These are phyloP conservation scores for Eilema sororculum DNA, from an alignment of 2,888 invertebrate species.

Conservation along the genomic window DNA sequence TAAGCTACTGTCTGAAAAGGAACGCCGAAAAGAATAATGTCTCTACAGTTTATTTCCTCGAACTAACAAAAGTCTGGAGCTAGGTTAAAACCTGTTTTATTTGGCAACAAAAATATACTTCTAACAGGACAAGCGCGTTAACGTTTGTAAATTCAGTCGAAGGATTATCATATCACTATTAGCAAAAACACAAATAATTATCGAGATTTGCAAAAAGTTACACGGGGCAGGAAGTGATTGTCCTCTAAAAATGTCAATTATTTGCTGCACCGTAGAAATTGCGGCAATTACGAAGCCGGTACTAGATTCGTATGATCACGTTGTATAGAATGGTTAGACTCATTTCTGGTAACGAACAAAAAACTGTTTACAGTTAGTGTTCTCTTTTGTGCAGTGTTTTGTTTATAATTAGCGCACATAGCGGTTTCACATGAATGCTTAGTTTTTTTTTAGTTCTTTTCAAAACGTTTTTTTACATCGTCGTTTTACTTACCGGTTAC, in stretches of 20 bases:
- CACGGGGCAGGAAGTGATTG: background rate
- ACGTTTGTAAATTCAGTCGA: background rate
- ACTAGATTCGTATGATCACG: background rate
- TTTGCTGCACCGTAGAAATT: background rate
- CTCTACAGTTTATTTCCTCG: too few relatives aligned
- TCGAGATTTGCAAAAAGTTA: too few relatives aligned
- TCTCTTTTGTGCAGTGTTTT: conserved; percentile 46
- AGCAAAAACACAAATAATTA: too few relatives aligned
- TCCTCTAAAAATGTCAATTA: conserved; percentile 7
- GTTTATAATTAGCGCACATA: conserved; percentile 41
- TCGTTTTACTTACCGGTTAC: conserved; percentile 21
- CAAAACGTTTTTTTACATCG: conserved; percentile 25
- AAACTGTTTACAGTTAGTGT: conserved; percentile 32
- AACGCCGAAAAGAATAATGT: background rate
- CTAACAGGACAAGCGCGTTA: background rate
- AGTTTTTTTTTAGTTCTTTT: conserved; percentile 35
- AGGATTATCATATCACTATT: too few relatives aligned
- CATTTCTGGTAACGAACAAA: conserved; percentile 14
- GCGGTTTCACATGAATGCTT: conserved; percentile 46
- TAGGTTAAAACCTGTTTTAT: too few relatives aligned
- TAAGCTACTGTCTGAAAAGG: too few relatives aligned
- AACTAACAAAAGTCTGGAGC: too few relatives aligned
- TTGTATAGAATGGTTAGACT: conserved; percentile 15
- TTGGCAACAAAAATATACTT: too few relatives aligned
- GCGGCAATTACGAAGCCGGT: background rate